phyloP scores from a whole-genome alignment of 2,797 vertebrate species.

The Eupleurogrammus muticus region DNA sequence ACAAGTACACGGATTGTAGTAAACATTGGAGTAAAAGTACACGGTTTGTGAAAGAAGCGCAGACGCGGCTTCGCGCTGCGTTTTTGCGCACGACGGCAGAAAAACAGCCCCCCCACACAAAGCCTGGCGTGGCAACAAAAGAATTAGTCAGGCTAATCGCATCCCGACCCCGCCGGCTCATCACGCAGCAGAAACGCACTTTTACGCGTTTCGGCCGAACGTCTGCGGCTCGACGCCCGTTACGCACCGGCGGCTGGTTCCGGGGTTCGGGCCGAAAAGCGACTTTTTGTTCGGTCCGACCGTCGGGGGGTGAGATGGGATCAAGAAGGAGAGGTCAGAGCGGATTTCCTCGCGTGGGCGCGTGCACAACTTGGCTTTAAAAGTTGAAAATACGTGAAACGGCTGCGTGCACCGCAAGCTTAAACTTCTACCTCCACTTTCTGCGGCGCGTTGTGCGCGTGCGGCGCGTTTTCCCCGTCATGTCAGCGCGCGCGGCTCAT shows the following conservation, averaged over 20 bases:
- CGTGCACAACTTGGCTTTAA: conserved; percentile 62
- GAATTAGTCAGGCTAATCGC: conserved; percentile 77
- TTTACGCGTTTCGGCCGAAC: conserved; percentile 59
- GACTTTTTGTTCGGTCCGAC: conserved; percentile 42
- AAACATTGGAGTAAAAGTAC: conserved; percentile 61
- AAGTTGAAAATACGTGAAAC: conserved; percentile 53
- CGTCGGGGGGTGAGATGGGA: conserved; percentile 16
- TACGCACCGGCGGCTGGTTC: conserved; percentile 69
- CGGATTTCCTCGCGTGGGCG: conserved; percentile 17
- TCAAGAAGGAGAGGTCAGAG: conserved; percentile 19
- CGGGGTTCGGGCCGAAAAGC: conserved; percentile 1
- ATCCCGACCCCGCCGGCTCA: too few relatives aligned
- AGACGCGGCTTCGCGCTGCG: neutral
- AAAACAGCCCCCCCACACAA: conserved; percentile 53
- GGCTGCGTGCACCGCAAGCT: too few relatives aligned
- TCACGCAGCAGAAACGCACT: conserved; percentile 68
- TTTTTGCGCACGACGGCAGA: conserved; percentile 30
- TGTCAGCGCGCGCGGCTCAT: conserved; percentile 59
- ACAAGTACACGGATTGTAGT: conserved; percentile 71
- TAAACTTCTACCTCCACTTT: too few relatives aligned
- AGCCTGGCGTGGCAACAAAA: conserved; percentile 75
- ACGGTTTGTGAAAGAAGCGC: conserved; percentile 4
- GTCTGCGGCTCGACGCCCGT: conserved; percentile 56
- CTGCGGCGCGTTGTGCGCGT: too few relatives aligned
- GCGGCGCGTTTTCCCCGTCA: conserved; percentile 42